Conservation (phyloP, 92 coral and sea anemone genomes). For the Porites rus region DNA sequence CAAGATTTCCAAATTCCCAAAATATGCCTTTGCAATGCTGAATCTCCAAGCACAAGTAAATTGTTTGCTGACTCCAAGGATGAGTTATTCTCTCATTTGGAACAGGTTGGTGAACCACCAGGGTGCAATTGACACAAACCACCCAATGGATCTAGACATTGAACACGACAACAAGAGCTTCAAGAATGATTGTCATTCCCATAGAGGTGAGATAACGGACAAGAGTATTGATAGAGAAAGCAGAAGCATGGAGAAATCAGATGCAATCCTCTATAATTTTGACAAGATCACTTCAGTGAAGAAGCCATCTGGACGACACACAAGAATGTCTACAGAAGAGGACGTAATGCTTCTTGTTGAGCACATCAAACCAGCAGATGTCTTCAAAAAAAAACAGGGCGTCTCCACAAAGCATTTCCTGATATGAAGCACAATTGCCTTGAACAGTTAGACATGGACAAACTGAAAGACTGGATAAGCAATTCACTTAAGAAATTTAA, state of each 20-base stretch:
- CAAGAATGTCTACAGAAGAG: slow-evolving; percentile 55
- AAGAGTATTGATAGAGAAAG: slow-evolving; percentile 68
- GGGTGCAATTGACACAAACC: slow-evolving; percentile 66
- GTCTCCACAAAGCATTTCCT: slow-evolving; percentile 32
- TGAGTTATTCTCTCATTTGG: slow-evolving; percentile 73
- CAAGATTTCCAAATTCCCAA: slow-evolving; percentile 50
- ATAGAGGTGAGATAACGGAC: slow-evolving; percentile 64
- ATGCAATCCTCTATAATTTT: slow-evolving; percentile 46
- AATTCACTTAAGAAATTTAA: slow-evolving; percentile 12
- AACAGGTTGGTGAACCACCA: slow-evolving; percentile 74
- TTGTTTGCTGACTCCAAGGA: slow-evolving; percentile 71
- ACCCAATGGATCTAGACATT: slow-evolving; percentile 69
- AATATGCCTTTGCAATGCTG: slow-evolving; percentile 74
- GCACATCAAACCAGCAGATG: slow-evolving; percentile 14
- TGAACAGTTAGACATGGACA: slow-evolving; percentile 7
- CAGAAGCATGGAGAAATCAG: slow-evolving; percentile 63
- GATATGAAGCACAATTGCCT: slow-evolving; percentile 25
- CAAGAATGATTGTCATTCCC: slow-evolving; percentile 66
- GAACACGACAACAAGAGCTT: slow-evolving; percentile 71
- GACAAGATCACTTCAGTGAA: slow-evolving; percentile 57
- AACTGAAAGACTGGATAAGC: slow-evolving; percentile 26
- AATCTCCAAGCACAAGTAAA: slow-evolving; percentile 72
- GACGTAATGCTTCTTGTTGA: slow-evolving; percentile 63
- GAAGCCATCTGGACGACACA: slow-evolving; percentile 71
- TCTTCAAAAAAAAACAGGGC: slow-evolving; percentile 12